phyloP scores from a whole-genome alignment of 2,888 invertebrate genomes.

The Drosophila nr. perissopoda region DNA sequence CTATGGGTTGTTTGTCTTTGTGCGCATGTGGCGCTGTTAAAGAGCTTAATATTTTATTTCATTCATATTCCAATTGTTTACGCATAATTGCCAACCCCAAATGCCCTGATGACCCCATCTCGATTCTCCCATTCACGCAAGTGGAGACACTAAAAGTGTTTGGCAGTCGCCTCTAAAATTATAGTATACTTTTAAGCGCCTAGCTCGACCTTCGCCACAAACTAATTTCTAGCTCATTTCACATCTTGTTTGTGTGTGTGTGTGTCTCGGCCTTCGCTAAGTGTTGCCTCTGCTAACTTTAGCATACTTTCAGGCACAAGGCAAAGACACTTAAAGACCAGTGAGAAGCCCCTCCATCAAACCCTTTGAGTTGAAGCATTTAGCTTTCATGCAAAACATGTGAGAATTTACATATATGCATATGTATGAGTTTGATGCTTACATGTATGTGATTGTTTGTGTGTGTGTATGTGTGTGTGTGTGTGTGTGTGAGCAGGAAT shows the following conservation, averaged over 20 bases:
- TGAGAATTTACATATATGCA: conserved; percentile 47
- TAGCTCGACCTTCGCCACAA: conserved; percentile 67
- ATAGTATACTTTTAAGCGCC: conserved; percentile 29
- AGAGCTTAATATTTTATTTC: conserved; percentile 60
- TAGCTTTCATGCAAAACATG: conserved; percentile 54
- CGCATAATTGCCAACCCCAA: conserved; percentile 45
- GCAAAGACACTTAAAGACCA: conserved; percentile 55
- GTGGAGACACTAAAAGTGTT: conserved; percentile 18
- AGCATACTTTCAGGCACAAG: conserved; percentile 53
- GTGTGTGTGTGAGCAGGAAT: conserved; percentile 2
- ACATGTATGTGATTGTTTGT: not conserved
- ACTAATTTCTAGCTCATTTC: conserved; percentile 78
- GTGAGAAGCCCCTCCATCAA: conserved; percentile 33
- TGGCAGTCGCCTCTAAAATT: conserved; percentile 28
- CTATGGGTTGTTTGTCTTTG: conserved; percentile 36
- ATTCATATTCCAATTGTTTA: conserved; percentile 65
- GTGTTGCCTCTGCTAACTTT: conserved; percentile 64
- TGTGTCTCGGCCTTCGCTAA: conserved; percentile 53
- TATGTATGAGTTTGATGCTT: not conserved
- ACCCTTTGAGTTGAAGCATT: conserved; percentile 52
- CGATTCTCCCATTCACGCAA: not conserved
- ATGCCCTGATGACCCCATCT: not conserved
- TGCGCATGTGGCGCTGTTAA: conserved; percentile 44
- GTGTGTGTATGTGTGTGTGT: conserved; percentile 8
- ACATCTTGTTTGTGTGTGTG: conserved; percentile 23